Base-by-base conservation (phyloP, 35 echinoderm and acorn worm genomes). In the Antedon bifida region DNA sequence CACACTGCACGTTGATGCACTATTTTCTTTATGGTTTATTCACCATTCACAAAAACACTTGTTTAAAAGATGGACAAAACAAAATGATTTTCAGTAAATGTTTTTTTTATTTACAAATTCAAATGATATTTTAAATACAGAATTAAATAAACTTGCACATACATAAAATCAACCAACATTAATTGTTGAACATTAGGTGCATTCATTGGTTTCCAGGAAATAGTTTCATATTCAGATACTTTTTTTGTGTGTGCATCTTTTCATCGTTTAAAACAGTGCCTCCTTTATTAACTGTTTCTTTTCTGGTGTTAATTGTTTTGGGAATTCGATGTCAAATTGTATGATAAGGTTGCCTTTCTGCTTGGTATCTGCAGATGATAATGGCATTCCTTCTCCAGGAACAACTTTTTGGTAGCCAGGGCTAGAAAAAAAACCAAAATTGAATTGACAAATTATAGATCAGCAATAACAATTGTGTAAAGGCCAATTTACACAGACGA, bases 241-340 rank as follows among this genome's bases (percentile, higher is more conserved):
- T 75, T 75, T 75, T 29, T 75, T 31, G 30, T 8, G n/a, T n/a
- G n/a, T 9, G 23, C 26, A 8, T 75, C 4, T 75, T 75, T 75
- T 29, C 26, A 75, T 31, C 16, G 5, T 28, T 34, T 89, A 92
- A 32, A 99, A 82, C 13, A 99, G 83, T 32, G 95, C 88, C 39
- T 99, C 90, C 75, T 92, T 99, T 16, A 99, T 77, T 17, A 92
- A 74, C 21, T 76, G 85, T 75, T 99, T 99, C 83, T 93, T 99
- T 34, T 88, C 95, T 7, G 90, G 82, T 17, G 88, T 93, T 74
- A 93, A 81, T 46, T 99, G 90, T 76, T 82, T 83, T 38, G 90
- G 95, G 44, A 93, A 99, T 74, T 93, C 91, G 29, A 99, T 93
- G 74, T 99, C 95, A 80, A 99, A 99, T n/a, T 85, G 85, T 77